These are phyloP conservation scores for Ichneumoninae sp. DNA, from an alignment of 2,888 invertebrate genomes.

Conservation along the genomic window DNA sequence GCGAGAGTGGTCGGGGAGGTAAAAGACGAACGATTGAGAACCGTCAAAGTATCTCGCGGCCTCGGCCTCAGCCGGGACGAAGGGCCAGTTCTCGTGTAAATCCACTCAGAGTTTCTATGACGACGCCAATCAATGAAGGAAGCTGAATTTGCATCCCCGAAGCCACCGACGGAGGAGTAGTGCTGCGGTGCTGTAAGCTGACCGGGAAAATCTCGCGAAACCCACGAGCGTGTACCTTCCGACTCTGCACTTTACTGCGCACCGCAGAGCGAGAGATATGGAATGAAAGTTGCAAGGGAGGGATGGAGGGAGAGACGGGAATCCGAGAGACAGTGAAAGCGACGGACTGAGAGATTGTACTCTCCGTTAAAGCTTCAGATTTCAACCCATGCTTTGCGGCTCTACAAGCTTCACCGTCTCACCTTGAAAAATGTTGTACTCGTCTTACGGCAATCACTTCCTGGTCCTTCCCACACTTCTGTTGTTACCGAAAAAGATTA, in stretches of 20 bases:
- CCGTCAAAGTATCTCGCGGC: slow-evolving; percentile 58
- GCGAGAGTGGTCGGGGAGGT: slow-evolving; percentile 8
- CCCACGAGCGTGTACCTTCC: slow-evolving; percentile 38
- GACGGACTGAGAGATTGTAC: slow-evolving; percentile 9
- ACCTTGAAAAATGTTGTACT: not conserved
- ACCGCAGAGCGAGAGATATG: slow-evolving; percentile 6
- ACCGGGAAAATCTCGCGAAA: slow-evolving; percentile 36
- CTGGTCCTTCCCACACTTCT: not conserved
- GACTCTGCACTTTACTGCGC: slow-evolving; percentile 22
- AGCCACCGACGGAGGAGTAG: not conserved
- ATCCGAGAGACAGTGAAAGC: not conserved
- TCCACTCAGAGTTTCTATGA: slow-evolving; percentile 71
- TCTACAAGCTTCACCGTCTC: not conserved
- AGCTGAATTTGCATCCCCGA: slow-evolving; percentile 76
- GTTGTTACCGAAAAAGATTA: not conserved
- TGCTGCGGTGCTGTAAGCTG: not conserved
- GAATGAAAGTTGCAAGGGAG: not conserved
- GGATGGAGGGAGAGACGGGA: not conserved
- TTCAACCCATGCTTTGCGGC: not conserved
- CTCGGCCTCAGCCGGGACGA: slow-evolving; percentile 57
- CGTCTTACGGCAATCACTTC: not conserved
- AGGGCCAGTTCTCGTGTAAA: slow-evolving; percentile 67
- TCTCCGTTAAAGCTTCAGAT: slow-evolving; percentile 26
- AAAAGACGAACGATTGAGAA: slow-evolving; percentile 13
- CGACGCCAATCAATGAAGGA: slow-evolving; percentile 78